Conservation (phyloP, 2,797 vertebrate genomes). For the Yasuhikotakia modesta region DNA sequence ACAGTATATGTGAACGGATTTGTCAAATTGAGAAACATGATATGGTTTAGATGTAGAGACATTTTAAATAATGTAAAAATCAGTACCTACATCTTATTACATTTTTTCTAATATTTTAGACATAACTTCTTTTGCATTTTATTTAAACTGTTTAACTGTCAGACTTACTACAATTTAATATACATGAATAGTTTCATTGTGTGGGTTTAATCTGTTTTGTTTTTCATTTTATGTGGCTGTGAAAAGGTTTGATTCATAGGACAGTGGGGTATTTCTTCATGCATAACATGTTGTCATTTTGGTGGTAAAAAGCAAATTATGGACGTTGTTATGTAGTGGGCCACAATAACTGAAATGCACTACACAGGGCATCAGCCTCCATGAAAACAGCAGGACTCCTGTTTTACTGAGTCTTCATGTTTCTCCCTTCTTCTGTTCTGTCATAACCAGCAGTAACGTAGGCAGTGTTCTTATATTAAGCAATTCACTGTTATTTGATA, state of each 20-base stretch:
- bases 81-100: too few relatives aligned
- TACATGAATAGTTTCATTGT: neutral
- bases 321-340: too few relatives aligned
- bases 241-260: neutral
- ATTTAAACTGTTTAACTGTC: too few relatives aligned
- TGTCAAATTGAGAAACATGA: too few relatives aligned
- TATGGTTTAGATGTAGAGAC: too few relatives aligned
- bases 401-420: neutral
- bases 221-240: neutral
- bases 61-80: too few relatives aligned
- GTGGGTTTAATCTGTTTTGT: neutral
- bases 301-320: neutral
- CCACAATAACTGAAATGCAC: too few relatives aligned
- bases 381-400: neutral
- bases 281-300: neutral
- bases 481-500: slow-evolving; percentile 9
- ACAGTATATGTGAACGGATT: too few relatives aligned
- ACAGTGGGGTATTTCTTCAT: neutral
- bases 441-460: slow-evolving; percentile 9
- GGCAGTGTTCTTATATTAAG: neutral
- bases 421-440: neutral
- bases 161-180: too few relatives aligned
- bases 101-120: too few relatives aligned
- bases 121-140: too few relatives aligned
- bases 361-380: neutral